phyloP scores from a whole-genome alignment of 2,888 invertebrate species.

The Lymantria monacha region DNA sequence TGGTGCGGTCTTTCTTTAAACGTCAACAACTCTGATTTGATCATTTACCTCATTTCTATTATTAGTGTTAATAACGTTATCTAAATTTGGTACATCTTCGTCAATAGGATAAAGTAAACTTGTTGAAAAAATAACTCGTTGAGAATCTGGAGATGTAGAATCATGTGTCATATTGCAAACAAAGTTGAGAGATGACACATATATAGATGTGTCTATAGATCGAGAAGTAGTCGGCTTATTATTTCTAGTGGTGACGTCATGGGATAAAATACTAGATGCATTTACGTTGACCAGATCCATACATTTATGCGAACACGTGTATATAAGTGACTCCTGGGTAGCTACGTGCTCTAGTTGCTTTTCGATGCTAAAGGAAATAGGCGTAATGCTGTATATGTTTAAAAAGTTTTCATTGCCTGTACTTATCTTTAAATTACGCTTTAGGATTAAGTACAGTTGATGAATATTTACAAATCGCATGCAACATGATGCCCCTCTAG shows the following conservation, averaged over 20 bases:
- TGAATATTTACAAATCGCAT: not conserved
- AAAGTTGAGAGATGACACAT: no score
- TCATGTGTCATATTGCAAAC: no score
- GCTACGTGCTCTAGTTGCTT: not conserved
- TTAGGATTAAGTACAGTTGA: not conserved
- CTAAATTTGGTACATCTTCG: constrained; percentile 7
- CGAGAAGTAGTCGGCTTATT: not conserved
- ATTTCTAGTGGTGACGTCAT: not conserved
- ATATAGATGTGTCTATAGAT: not conserved
- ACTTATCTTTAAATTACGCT: not conserved
- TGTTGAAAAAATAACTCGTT: not conserved
- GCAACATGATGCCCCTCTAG: not conserved
- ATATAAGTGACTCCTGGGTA: not conserved
- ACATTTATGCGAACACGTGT: not conserved
- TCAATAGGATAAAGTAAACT: not conserved
- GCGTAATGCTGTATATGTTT: not conserved
- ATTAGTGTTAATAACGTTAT: constrained; percentile 1
- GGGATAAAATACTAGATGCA: no score
- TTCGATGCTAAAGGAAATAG: not conserved
- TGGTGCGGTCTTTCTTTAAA: constrained; percentile 7
- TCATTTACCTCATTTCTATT: not conserved
- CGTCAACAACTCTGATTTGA: constrained; percentile 1
- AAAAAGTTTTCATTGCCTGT: not conserved
- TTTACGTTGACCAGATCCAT: no score
- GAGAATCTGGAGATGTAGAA: no score